phyloP scores from a whole-genome alignment of 2,113 vertebrate species.

The Phalacrocorax brasilianus region DNA sequence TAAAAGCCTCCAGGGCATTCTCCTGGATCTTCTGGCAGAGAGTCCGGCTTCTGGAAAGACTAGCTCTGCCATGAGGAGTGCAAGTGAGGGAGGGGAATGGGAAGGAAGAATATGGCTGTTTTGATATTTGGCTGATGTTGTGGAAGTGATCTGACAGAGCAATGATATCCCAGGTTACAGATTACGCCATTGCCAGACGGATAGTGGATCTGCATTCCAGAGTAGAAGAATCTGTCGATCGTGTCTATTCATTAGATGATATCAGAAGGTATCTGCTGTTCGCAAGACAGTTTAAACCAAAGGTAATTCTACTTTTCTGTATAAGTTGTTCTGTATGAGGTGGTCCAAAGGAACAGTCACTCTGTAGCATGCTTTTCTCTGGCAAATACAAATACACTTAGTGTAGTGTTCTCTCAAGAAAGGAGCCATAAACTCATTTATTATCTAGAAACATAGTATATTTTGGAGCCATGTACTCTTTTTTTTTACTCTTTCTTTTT shows the following conservation, averaged over 20 bases:
- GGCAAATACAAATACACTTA: background rate
- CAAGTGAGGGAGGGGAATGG: background rate
- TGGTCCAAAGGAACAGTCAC: background rate
- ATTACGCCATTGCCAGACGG: slow-evolving; percentile 96
- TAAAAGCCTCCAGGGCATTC: background rate
- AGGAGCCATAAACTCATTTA: background rate
- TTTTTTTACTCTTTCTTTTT: background rate
- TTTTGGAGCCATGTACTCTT: background rate
- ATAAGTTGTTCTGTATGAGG: background rate
- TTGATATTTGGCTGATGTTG: background rate
- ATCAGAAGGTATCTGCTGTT: slow-evolving; percentile 96
- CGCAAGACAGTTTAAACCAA: slow-evolving; percentile 97
- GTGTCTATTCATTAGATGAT: slow-evolving; percentile 93
- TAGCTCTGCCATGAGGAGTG: background rate
- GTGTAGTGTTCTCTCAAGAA: background rate
- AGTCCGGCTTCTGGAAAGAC: background rate
- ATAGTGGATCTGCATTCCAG: slow-evolving; percentile 96
- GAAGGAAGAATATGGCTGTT: background rate
- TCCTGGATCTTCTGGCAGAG: background rate
- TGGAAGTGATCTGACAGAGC: slow-evolving; percentile 2
- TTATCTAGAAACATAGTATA: background rate
- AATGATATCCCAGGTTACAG: slow-evolving; percentile 82
- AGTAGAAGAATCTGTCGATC: slow-evolving; percentile 90
- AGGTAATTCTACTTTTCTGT: slow-evolving; percentile 75
- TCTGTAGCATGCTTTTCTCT: background rate